Evolutionary conservation across 1,140 invertebrate genomes (phyloP).

Genomic region (Hyles vespertilio): DNA sequence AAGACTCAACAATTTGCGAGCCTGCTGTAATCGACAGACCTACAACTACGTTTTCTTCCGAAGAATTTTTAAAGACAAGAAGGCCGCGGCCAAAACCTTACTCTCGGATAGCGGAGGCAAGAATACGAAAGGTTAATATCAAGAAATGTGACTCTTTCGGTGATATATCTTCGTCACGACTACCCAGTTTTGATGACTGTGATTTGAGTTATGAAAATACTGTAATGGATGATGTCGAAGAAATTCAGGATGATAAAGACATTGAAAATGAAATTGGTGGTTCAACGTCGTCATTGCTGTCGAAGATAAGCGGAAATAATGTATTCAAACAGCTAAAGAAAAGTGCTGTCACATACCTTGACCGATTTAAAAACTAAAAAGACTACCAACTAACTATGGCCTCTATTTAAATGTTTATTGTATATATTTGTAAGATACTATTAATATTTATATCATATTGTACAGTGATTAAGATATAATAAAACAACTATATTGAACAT

Average conservation of each 20-base stretch:
- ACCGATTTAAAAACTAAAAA: slow-evolving; percentile 7
- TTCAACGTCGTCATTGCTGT: no score
- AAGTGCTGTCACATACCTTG: slow-evolving; percentile 13
- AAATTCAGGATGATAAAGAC: background rate
- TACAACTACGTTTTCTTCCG: slow-evolving; percentile 44
- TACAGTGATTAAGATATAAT: slow-evolving; percentile 17
- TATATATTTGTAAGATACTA: no score
- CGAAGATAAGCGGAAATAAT: slow-evolving; percentile 6
- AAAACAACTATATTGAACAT: slow-evolving; percentile 28
- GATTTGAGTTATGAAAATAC: slow-evolving; percentile 5
- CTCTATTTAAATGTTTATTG: background rate
- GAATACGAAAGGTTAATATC: slow-evolving; percentile 5
- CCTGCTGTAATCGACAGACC: slow-evolving; percentile 36
- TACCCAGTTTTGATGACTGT: slow-evolving; percentile 19
- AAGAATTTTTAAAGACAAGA: slow-evolving; percentile 35
- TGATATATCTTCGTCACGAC: slow-evolving; percentile 26
- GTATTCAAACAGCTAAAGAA: slow-evolving; percentile 21
- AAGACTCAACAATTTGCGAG: slow-evolving; percentile 19
- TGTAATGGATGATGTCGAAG: slow-evolving; percentile 1
- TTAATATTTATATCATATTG: no score
- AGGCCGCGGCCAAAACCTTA: slow-evolving; percentile 22
- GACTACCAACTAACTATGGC: background rate
- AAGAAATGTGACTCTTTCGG: slow-evolving; percentile 22
- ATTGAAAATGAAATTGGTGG: background rate
- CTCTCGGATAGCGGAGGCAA: slow-evolving; percentile 7